Base-by-base conservation (phyloP, 1,140 invertebrate genomes). In the Microplitis mediator region DNA sequence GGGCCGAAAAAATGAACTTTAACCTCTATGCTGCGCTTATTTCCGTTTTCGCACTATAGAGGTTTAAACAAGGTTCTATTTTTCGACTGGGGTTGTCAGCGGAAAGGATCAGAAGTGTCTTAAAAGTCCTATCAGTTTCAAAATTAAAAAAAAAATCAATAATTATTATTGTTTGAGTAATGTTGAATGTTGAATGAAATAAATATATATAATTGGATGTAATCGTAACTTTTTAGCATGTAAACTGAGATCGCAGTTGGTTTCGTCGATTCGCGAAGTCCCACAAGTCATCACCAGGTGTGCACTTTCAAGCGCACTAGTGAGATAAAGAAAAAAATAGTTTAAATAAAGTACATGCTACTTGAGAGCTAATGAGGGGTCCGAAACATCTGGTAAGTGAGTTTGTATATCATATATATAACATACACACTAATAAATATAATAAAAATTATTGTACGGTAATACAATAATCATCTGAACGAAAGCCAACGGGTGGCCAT, bases 231-330 rank as follows among this genome's bases (percentile, higher is more conserved):
- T 61, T 69, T 60, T 60, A 58, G 5, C 16, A 23, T 32, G 68
- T 62, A 70, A 70, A 62, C 58, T 70, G 60, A 70, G 68, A 62
- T 45, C 35, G 39, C 16, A 39, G 14, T 31, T 50, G 58, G 63
- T 62, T 75, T 68, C 69, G 64, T 72, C 60, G 73, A 75, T 71
- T 75, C 69, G 31, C 23, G 69, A 75, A 75, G 73, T 64, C 73
- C 63, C 66, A 51, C 70, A 72, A 75, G 69, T 72, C 14, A 13
- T 35, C 16, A 50, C 68, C 68, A 62, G 68, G 68, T 70, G 68
- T 70, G 35, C 39, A 9, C 14, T 9, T 39, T 6, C n/a, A 34
- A 0, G 5, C 6, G 5, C 39, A 9, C 39, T 11, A 45, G 39
- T 8, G 39, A 45, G 39, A 45, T 11, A 45, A 45, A 58, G 16